A percentile compares a stretch with the other conserved stretches of the same genome.
Conservation (phyloP, 2,113 vertebrate species). For the Passer montanus region DNA sequence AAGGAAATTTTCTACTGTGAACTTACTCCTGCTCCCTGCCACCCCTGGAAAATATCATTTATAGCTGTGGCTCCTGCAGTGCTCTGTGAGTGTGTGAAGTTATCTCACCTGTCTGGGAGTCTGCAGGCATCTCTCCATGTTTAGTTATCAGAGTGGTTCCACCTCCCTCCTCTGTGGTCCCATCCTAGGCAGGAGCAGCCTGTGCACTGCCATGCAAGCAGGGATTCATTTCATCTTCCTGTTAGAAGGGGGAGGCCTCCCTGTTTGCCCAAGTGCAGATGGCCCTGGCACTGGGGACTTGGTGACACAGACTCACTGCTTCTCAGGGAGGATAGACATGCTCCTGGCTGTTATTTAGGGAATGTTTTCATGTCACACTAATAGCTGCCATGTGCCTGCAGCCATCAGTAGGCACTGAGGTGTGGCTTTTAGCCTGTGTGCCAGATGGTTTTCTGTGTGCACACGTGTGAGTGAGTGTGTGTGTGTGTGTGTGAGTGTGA, state of each 20-base stretch:
- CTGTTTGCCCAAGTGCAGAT: background rate
- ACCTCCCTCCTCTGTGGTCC: background rate
- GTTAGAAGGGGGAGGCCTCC: background rate
- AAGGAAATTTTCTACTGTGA: background rate
- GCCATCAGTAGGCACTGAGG: background rate
- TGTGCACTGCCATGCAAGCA: background rate
- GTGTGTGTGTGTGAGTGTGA: too few relatives aligned
- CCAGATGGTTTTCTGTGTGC: background rate
- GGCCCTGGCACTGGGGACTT: background rate
- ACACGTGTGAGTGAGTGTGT: background rate
- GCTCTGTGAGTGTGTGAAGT: background rate
- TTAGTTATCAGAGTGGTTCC: background rate
- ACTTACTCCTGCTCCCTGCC: background rate
- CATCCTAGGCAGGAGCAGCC: background rate
- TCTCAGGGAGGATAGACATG: background rate
- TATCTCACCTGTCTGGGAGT: background rate
- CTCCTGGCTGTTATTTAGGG: background rate
- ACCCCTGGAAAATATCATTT: background rate
- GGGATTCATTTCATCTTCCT: background rate
- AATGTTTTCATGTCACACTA: background rate
- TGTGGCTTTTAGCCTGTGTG: background rate
- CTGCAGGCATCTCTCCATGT: background rate
- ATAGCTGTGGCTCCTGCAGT: background rate
- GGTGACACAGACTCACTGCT: background rate
- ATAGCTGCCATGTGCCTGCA: background rate